These are phyloP conservation scores for Hydropsyche tenuis DNA, from an alignment of 1,140 invertebrate species.

Conservation along the genomic window DNA sequence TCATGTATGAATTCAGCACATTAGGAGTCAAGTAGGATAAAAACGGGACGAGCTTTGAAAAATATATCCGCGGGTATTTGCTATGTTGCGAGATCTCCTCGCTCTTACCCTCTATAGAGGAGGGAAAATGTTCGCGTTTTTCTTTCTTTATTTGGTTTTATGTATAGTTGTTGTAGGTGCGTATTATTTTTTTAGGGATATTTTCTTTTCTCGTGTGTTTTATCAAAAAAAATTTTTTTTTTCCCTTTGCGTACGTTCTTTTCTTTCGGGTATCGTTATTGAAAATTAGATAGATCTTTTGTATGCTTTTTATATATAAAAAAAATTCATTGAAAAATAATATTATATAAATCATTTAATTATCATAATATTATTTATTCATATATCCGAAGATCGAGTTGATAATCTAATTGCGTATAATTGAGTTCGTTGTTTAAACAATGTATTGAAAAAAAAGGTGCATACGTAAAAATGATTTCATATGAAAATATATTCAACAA, in stretches of 20 bases:
- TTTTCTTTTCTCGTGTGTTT: constrained; percentile 1
- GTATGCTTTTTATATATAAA: not conserved
- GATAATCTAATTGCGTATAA: no score
- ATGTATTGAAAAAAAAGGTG: not conserved
- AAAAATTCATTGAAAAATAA: no score
- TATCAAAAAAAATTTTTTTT: not conserved
- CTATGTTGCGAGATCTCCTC: constrained; percentile 36
- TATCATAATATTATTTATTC: no score
- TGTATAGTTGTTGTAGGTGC: not conserved
- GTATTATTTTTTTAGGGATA: not conserved
- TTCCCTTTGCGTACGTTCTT: not conserved
- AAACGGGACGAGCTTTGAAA: constrained; percentile 62
- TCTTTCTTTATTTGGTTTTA: not conserved
- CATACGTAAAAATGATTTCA: not conserved
- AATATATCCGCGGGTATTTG: constrained; percentile 57
- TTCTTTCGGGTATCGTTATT: not conserved
- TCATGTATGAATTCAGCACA: constrained; percentile 67
- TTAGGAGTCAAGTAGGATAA: constrained; percentile 66
- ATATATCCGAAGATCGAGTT: no score
- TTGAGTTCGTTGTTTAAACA: no score
- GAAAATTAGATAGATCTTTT: not conserved
- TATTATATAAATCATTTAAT: no score
- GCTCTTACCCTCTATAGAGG: not conserved
- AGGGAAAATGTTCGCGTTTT: constrained; percentile 17
- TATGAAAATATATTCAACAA: not conserved